A percentile compares a stretch with the other conserved stretches of the same genome.
phyloP scores from a whole-genome alignment of 2,113 vertebrate species.

The Epinephelus cyanopodus region DNA sequence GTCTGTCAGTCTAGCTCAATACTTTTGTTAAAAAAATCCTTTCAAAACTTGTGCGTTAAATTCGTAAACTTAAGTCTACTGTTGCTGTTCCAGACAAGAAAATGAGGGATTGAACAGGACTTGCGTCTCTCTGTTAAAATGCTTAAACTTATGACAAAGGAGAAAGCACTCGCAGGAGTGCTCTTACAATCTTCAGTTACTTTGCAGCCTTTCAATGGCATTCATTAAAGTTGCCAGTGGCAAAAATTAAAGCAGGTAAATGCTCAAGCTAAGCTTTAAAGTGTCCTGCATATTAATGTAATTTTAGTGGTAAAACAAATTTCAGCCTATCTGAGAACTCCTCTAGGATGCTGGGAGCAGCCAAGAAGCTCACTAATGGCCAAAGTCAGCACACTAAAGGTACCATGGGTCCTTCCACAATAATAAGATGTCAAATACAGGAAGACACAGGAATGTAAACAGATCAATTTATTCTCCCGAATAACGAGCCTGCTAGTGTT shows the following conservation, averaged over 20 bases:
- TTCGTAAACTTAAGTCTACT: background rate
- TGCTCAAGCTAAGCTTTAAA: constrained; percentile 2
- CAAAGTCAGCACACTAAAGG: constrained; percentile 16
- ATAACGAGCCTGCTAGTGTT: constrained; percentile 7
- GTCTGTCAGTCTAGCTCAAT: background rate
- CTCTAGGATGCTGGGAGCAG: background rate
- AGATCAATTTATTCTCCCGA: constrained; percentile 2
- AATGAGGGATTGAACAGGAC: constrained; percentile 19
- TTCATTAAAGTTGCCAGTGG: background rate
- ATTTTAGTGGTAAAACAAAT: background rate
- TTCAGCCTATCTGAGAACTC: background rate
- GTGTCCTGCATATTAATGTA: background rate
- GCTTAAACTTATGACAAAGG: constrained; percentile 3
- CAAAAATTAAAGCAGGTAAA: background rate
- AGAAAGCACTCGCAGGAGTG: background rate
- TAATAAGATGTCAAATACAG: constrained; percentile 7
- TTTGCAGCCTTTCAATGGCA: background rate
- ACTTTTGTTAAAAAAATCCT: background rate
- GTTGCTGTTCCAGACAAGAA: background rate
- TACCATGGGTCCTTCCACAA: background rate
- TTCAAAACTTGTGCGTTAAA: background rate
- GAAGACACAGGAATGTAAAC: constrained; percentile 32
- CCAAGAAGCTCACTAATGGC: constrained; percentile 7
- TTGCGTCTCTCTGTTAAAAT: background rate
- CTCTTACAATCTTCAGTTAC: background rate